Conservation (phyloP, 2,113 vertebrate species). For the Callipepla californica region DNA sequence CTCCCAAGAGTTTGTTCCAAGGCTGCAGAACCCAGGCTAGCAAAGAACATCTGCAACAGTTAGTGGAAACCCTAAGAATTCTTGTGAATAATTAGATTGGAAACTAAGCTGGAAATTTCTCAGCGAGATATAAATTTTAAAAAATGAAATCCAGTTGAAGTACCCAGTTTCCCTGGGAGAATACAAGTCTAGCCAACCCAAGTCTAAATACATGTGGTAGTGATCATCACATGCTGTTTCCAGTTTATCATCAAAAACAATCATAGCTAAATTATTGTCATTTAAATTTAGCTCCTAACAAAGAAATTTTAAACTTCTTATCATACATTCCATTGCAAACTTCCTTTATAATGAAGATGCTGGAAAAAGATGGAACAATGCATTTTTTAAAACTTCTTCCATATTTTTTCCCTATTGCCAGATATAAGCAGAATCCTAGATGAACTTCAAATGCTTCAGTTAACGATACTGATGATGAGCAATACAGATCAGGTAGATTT, state of each 20-base stretch:
- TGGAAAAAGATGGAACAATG: background rate
- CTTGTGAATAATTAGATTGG: conserved; percentile 68
- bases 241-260: conserved; percentile 69
- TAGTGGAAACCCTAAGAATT: conserved; percentile 66
- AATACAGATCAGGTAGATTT: conserved; percentile 1
- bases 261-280: conserved; percentile 48
- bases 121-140: conserved; percentile 66
- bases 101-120: conserved; percentile 74
- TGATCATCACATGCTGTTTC: conserved; percentile 70
- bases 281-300: conserved; percentile 56
- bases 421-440: background rate
- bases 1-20: conserved; percentile 48
- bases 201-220: conserved; percentile 74
- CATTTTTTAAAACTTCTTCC: background rate
- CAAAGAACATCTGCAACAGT: conserved; percentile 68
- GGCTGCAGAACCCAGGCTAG: conserved; percentile 22
- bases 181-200: conserved; percentile 67
- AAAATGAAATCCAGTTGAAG: conserved; percentile 75
- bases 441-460: background rate
- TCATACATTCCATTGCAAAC: background rate
- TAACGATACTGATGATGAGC: background rate
- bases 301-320: conserved; percentile 23
- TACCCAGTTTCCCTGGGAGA: conserved; percentile 72
- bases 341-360: background rate
- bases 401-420: background rate